Evolutionary conservation across 2,888 invertebrate species (phyloP), one percentile per base, ranked within the genome.

Genomic region (Cheiracanthium punctorium): DNA sequence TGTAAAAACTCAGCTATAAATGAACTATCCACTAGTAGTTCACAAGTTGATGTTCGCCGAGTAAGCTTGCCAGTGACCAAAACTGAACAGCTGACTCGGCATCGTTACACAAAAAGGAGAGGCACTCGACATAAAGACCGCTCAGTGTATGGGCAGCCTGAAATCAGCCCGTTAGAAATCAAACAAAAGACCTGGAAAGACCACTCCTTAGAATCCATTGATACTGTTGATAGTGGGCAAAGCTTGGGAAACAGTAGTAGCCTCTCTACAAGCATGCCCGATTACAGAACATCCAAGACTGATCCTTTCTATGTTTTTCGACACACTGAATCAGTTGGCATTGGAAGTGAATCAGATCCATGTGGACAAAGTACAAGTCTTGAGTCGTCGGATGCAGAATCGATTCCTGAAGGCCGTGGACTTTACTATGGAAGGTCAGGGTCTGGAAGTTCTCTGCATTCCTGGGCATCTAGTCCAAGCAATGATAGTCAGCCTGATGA

Each of bases 361-460:
- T 12, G 93, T 93, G 82, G 93, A 93, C 71, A 93, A 93, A 30
- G 94, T 93, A 88, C 93, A 93, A 94, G 94, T 90, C 91, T 94
- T 82, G 94, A 94, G 89, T 94, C 94, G 89, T 88, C 90, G 12
- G 90, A 90, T 74, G 87, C 88, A 1, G 89, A 89, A 52, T 88
- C 88, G 14, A 86, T 87, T 29, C 77, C 82, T 8, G 88, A 88
- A 41, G 88, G 89, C 1, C 65, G 74, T 10, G 80, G 80, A 14
- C 74, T 82, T 4, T 77, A 79, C 41, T 79, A 89, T 41, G 89
- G 85, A 12, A 75, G 84, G 65, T 86, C 89, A 92, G 94, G 93
- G 80, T 94, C 94, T 0, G 94, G 94, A 86, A 93, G 93, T 72
- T 94, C 94, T 0, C 93, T 94, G 77, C 94, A 94, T 88, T 94